phyloP scores from a whole-genome alignment of 2,888 invertebrate species.

The Matsumyia berberina region DNA sequence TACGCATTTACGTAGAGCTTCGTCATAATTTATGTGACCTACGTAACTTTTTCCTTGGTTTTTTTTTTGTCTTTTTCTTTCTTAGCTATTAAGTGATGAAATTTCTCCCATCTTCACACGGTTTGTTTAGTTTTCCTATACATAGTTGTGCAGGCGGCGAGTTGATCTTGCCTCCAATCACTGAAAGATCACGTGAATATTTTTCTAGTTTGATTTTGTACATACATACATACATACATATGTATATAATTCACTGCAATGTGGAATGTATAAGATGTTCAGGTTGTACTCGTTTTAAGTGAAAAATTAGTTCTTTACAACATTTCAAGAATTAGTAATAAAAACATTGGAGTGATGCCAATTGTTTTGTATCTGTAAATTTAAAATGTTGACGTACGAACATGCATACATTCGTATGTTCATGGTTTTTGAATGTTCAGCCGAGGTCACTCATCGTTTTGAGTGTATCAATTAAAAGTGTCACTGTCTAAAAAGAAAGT shows the following conservation, averaged over 20 bases:
- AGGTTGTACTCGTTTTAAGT: not conserved
- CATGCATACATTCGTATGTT: conserved; percentile 16
- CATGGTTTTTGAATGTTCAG: conserved; percentile 11
- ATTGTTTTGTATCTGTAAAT: conserved; percentile 2
- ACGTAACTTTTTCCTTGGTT: not conserved
- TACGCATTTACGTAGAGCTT: not conserved
- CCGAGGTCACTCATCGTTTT: not conserved
- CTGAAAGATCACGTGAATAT: conserved; percentile 31
- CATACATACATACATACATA: no score
- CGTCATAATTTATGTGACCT: conserved; percentile 43
- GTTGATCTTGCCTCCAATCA: conserved; percentile 28
- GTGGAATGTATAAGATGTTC: not conserved
- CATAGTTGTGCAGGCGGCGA: not conserved
- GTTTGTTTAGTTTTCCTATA: conserved; percentile 5
- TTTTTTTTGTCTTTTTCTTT: not conserved
- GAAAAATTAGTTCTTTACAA: not conserved
- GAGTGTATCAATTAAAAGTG: no score
- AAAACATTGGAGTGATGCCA: conserved; percentile 26
- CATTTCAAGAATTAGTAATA: not conserved
- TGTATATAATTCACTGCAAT: conserved; percentile 1
- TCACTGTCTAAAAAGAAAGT: no score
- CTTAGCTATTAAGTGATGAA: conserved; percentile 24
- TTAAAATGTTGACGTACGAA: not conserved
- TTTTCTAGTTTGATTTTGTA: conserved; percentile 12
- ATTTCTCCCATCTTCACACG: conserved; percentile 26